Conservation (phyloP, 2,888 invertebrate genomes). For the Drosophila pseudotakahashii region DNA sequence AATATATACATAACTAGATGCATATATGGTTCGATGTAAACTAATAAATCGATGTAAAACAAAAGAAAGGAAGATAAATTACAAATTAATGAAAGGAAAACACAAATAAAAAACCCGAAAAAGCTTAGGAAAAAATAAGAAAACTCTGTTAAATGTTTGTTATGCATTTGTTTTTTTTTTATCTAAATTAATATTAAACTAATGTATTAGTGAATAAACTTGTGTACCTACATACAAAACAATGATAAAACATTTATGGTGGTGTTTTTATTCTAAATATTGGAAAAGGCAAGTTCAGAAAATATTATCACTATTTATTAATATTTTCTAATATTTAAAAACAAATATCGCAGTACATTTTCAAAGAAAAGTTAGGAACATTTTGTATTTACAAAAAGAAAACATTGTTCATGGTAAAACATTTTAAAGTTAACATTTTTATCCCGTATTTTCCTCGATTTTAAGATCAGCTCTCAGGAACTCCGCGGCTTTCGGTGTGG, state of each 20-base stretch:
- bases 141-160: conserved; percentile 73
- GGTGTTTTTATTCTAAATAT: not conserved
- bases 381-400: too few relatives aligned
- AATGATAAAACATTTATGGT: conserved; percentile 4
- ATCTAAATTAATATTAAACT: conserved; percentile 53
- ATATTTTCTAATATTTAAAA: too few relatives aligned
- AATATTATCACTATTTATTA: too few relatives aligned
- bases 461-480: too few relatives aligned
- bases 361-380: too few relatives aligned
- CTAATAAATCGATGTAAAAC: conserved; percentile 22
- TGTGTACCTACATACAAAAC: conserved; percentile 69
- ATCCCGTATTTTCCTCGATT: too few relatives aligned
- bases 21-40: conserved; percentile 40
- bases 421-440: too few relatives aligned
- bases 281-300: too few relatives aligned
- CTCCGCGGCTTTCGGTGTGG: too few relatives aligned
- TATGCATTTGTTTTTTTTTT: conserved; percentile 71
- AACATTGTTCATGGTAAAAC: too few relatives aligned
- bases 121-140: conserved; percentile 18
- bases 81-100: conserved; percentile 4
- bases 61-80: not conserved
- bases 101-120: conserved; percentile 32
- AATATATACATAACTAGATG: conserved; percentile 30
- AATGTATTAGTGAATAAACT: conserved; percentile 70
- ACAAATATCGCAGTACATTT: too few relatives aligned